phyloP scores from a whole-genome alignment of 2,888 invertebrate species.

The Dendrolimus pini region DNA sequence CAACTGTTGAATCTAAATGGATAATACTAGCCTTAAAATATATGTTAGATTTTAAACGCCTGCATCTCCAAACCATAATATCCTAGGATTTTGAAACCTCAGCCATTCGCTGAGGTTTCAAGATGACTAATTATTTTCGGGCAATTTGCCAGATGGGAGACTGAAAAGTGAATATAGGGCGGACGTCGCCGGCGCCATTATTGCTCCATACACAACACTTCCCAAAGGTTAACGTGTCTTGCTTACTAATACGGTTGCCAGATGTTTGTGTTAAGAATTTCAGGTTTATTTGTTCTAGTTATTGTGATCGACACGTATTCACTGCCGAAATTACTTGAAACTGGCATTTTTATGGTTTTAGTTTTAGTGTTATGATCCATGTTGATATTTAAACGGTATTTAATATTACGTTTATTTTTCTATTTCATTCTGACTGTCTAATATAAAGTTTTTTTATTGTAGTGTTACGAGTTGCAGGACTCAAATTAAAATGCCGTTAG shows the following conservation, averaged over 20 bases:
- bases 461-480: too few relatives aligned
- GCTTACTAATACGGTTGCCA: conserved; percentile 12
- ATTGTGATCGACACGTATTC: not conserved
- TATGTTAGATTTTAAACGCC: not conserved
- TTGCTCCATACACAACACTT: conserved; percentile 26
- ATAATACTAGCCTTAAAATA: too few relatives aligned
- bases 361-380: too few relatives aligned
- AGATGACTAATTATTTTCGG: conserved; percentile 68
- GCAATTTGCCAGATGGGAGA: conserved; percentile 53
- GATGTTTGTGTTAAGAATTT: not conserved
- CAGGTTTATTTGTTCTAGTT: not conserved
- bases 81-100: not conserved
- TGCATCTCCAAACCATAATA: not conserved
- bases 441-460: too few relatives aligned
- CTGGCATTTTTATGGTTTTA: too few relatives aligned
- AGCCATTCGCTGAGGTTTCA: not conserved
- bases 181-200: conserved; percentile 23
- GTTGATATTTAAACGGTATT: too few relatives aligned
- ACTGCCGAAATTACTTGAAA: too few relatives aligned
- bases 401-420: too few relatives aligned
- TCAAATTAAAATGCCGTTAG: too few relatives aligned
- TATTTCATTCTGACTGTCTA: too few relatives aligned
- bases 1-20: too few relatives aligned
- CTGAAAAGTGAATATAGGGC: conserved; percentile 24
- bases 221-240: conserved; percentile 38